Base-by-base conservation (phyloP, 2,888 invertebrate genomes). In the Gymnocheta viridis region DNA sequence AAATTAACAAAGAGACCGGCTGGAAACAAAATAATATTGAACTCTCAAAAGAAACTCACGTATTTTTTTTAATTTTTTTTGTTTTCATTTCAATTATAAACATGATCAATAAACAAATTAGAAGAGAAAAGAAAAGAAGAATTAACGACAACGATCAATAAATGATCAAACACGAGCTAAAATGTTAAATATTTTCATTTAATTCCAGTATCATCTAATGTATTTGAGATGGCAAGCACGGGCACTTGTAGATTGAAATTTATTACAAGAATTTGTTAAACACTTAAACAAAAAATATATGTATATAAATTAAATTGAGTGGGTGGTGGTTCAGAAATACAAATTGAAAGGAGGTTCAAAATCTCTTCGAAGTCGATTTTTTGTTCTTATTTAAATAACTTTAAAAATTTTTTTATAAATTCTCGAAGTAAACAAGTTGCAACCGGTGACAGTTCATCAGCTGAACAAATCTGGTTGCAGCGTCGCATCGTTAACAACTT, bases 161-260 rank as follows among this genome's bases (percentile, higher is more conserved):
- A 76, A 79, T 76, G 69, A 70, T 76, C 74, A 35, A 70, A 74
- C 82, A 82, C 79, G 74, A 82, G 74, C 73, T 79, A 38, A 69
- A 49, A 58, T 12, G 41, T 49, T 24, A 54, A 82, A 72, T 60
- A 62, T 72, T 72, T 60, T 47, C 44, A 9, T 66, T 38, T 64
- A 27, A 56, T 58, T 69, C 54, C 14, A 60, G 3, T 60, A 24
- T 49, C n/a, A n/a, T n/a, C n/a, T 29, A 24, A 12, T 32, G n/a
- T 66, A 19, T 44, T 17, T n/a, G 29, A 29, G 41, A n/a, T n/a
- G 0, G 27, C 22, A 22, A 4, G 5, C 3, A 6, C 10, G 5
- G 27, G 12, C 22, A n/a, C n/a, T n/a, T 27, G 6, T 7, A 2
- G n/a, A 7, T 54, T 54, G 5, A 54, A 27, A 64, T 62, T 49